Base-by-base conservation (phyloP, 2,797 vertebrate genomes). In the Helostoma temminkii region DNA sequence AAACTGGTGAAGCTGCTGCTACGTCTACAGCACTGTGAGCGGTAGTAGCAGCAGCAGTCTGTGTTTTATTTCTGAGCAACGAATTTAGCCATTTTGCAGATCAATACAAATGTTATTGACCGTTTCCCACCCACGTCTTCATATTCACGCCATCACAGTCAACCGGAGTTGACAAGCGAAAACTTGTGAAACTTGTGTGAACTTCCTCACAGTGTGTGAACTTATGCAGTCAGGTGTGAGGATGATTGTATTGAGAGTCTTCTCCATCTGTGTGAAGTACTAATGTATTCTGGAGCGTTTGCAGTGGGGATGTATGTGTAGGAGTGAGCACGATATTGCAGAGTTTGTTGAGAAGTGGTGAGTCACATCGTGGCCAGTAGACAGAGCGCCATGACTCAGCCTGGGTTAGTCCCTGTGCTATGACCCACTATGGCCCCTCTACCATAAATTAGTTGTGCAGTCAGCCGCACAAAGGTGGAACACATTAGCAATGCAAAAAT, bases 351-450 rank as follows among this genome's bases (percentile, higher is more conserved):
- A 75, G 68, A 57, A 65, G 60, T 2, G 34, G 60, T 91, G 89
- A 88, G 78, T 90, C 90, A 90, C 26, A 64, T 21, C 1, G 11
- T 56, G 67, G 80, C 63, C 66, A 34, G 73, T 52, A 66, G 68
- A 81, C 74, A 74, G 54, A 83, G 63, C 10, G 3, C 32, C 50
- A 70, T 91, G 90, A 90, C 79, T 90, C 86, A 91, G 74, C 37
- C 36, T 0, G 19, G 64, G 64, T 75, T 46, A 65, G 63, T 80
- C 78, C 55, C 48, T 71, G 64, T 45, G 71, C 71, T 48, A 54
- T 89, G 87, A 90, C 69, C 84, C 82, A 54, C 62, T 42, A 57
- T 22, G n/a, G 66, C 66, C 65, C 61, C 56, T 82, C 64, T 46
- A 61, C 66, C 47, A 39, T 52, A 63, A 74, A 81, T 86, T 83